Evolutionary conservation across 2,888 invertebrate genomes (phyloP).

Genomic region (Dryobota labecula): DNA sequence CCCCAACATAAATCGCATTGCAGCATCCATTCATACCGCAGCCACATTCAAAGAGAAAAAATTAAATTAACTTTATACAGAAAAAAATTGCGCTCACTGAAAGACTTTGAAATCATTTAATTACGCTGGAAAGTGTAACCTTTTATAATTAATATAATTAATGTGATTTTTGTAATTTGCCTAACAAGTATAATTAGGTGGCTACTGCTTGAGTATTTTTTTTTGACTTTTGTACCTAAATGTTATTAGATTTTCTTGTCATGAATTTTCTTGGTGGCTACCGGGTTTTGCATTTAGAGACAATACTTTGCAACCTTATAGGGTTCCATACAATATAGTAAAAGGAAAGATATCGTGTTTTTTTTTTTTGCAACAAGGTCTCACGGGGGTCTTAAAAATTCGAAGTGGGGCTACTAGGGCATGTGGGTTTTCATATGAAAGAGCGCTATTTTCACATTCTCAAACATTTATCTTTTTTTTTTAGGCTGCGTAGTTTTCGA

Average conservation of each 20-base stretch:
- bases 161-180: slow-evolving; percentile 49
- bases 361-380: too few relatives aligned
- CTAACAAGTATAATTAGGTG: slow-evolving; percentile 46
- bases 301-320: neutral
- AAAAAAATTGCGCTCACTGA: slow-evolving; percentile 38
- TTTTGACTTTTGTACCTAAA: slow-evolving; percentile 8
- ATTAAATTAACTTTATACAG: slow-evolving; percentile 42
- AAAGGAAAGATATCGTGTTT: too few relatives aligned
- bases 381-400: too few relatives aligned
- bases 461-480: too few relatives aligned
- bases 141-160: slow-evolving; percentile 58
- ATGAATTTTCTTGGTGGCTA: neutral
- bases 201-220: slow-evolving; percentile 23
- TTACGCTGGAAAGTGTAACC: slow-evolving; percentile 59
- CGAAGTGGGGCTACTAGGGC: too few relatives aligned
- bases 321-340: too few relatives aligned
- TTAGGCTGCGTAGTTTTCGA: too few relatives aligned
- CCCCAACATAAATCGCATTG: slow-evolving; percentile 31
- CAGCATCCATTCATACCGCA: slow-evolving; percentile 37
- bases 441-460: too few relatives aligned
- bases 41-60: slow-evolving; percentile 48
- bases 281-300: neutral
- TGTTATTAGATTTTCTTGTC: slow-evolving; percentile 4
- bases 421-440: too few relatives aligned
- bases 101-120: slow-evolving; percentile 57